Evolutionary conservation across 2,888 invertebrate genomes (phyloP), one percentile per base, ranked within the genome.

Genomic region (Mimumesa dahlbomi): DNA sequence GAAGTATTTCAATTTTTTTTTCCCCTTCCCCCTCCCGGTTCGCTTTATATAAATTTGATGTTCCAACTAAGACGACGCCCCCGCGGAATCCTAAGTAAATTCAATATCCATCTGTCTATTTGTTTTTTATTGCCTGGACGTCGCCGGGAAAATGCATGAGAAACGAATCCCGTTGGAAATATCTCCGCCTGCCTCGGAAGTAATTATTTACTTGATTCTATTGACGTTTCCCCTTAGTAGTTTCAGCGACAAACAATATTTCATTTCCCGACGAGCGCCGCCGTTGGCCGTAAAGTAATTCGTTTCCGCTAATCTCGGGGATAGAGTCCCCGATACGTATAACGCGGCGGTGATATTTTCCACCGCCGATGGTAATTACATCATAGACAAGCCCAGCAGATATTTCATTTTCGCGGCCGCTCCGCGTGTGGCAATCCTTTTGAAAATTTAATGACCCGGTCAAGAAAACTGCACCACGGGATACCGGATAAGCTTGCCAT

Each of bases 41-140:
- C 9, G 5, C n/a, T 38, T n/a, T 62, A 43, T 56, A 46, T 46
- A 70, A 70, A 70, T 59, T 56, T 52, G 64, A 54, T 50, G 50
- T 50, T 53, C 40, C 58, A 34, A 18, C 42, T 29, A 21, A 7
- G 21, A 9, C 31, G 14, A 31, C 16, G 11, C 49, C 9, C 40
- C 54, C 13, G 22, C 38, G 19, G 48, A 22, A 68, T 62, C 53
- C 65, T 52, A 61, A 70, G 64, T 54, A 72, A 68, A 68, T 57
- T 59, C 68, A 54, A 63, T 63, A 68, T 72, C 68, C 63, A 59
- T 63, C 68, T 36, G 40, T 63, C 54, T 69, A 46, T 69, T 68
- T 62, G 52, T 58, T 54, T 63, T 38, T 38, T 49, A 61, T 45
- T 49, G 22, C 13, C 16, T n/a, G 57, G 40, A 38, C 21, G 25